Percentiles rank a stretch among this genome's conserved stretches.
These are phyloP conservation scores for Ophioninae sp. DNA, from an alignment of 2,888 invertebrate species.

Conservation along the genomic window DNA sequence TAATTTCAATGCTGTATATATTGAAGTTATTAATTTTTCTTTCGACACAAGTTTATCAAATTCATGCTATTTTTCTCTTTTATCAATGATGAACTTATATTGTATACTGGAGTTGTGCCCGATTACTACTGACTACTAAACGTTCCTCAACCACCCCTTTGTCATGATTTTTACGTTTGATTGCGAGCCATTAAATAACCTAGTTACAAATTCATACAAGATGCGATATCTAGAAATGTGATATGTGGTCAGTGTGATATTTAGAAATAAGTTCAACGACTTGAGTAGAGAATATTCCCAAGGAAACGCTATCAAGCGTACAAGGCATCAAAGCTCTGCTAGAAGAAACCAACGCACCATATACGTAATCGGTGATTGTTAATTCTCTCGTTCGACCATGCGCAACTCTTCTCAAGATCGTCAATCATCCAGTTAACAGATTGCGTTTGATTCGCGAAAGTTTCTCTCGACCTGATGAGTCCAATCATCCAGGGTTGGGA, in stretches of 20 bases:
- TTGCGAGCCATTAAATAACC: conserved; percentile 27
- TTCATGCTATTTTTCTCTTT: not conserved
- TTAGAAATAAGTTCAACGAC: conserved; percentile 22
- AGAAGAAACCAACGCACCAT: conserved; percentile 61
- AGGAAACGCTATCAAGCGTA: conserved; percentile 42
- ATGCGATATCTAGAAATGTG: conserved; percentile 35
- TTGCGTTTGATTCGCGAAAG: conserved; percentile 50
- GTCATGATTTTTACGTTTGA: not conserved
- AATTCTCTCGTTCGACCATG: conserved; percentile 53
- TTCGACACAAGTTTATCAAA: not conserved
- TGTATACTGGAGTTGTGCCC: not conserved
- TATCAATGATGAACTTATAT: not conserved
- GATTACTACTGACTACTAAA: not conserved
- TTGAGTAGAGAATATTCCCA: conserved; percentile 33
- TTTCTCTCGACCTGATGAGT: conserved; percentile 8
- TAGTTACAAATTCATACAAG: conserved; percentile 18
- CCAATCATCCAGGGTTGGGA: not conserved
- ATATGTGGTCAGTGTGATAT: too few species aligned
- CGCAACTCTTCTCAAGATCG: conserved; percentile 60
- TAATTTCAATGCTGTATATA: not conserved
- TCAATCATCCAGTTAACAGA: conserved; percentile 59
- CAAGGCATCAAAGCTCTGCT: conserved; percentile 40
- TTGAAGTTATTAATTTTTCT: not conserved
- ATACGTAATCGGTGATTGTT: conserved; percentile 64
- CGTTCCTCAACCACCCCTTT: not conserved